These are phyloP conservation scores for Ciona savignyi DNA, from an alignment of 23 tunicate species.

Conservation along the genomic window DNA sequence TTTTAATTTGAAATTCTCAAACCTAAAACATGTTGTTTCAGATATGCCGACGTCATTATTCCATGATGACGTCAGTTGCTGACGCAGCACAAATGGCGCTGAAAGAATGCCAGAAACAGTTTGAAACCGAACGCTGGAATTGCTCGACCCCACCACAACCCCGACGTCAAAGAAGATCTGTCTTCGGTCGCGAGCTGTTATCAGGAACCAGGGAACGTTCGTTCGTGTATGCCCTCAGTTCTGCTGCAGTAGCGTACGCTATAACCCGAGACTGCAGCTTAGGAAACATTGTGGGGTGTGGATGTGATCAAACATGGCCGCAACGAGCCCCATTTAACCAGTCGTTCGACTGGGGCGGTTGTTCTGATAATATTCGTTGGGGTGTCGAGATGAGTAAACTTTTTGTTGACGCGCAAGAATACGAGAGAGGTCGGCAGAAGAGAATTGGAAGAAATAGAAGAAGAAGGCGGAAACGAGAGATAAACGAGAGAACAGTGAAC, in stretches of 20 bases:
- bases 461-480: too few species aligned
- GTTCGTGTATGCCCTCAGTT: slow-evolving; percentile 60
- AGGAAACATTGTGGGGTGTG: slow-evolving; percentile 44
- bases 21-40: too few species aligned
- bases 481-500: too few species aligned
- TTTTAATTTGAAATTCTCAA: too few species aligned
- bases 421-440: neutral
- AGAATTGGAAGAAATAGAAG: too few species aligned
- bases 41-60: slow-evolving; percentile 39
- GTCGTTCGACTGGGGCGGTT: too few species aligned
- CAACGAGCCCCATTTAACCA: slow-evolving; percentile 5
- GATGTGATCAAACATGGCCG: slow-evolving; percentile 44
- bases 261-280: slow-evolving; percentile 47
- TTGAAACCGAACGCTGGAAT: slow-evolving; percentile 43
- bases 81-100: too few species aligned
- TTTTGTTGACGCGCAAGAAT: slow-evolving; percentile 39
- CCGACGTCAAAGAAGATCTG: slow-evolving; percentile 9
- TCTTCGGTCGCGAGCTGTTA: slow-evolving; percentile 12
- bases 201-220: slow-evolving; percentile 59
- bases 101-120: slow-evolving; percentile 59
- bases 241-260: slow-evolving; percentile 55
- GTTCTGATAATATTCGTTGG: slow-evolving; percentile 56
- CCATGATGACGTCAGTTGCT: slow-evolving; percentile 49
- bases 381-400: slow-evolving; percentile 42
- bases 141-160: slow-evolving; percentile 36